Conservation (phyloP, 2,888 invertebrate genomes). For the Platycheirus albimanus region DNA sequence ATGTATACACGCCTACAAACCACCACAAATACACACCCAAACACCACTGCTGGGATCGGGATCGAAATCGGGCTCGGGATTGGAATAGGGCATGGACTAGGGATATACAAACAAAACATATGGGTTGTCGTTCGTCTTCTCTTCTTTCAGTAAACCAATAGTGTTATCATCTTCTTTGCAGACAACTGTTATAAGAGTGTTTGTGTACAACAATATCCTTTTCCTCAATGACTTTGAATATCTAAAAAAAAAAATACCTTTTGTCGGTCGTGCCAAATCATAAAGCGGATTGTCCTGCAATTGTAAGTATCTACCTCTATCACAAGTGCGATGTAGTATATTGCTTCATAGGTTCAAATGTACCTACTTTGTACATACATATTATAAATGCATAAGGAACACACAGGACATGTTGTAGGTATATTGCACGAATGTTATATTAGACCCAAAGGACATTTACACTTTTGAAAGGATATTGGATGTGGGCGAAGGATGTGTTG, state of each 20-base stretch:
- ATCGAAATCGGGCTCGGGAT: too few relatives aligned
- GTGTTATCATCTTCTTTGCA: constrained; percentile 45
- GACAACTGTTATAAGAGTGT: constrained; percentile 28
- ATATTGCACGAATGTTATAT: neutral
- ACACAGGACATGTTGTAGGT: neutral
- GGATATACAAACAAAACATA: too few relatives aligned
- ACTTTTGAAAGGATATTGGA: constrained; percentile 7
- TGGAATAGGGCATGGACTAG: too few relatives aligned
- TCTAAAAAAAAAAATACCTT: constrained; percentile 27
- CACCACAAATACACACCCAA: constrained; percentile 44
- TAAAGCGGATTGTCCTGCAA: constrained; percentile 44
- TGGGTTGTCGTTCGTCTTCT: constrained; percentile 12
- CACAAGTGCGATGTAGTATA: too few relatives aligned
- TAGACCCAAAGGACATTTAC: neutral
- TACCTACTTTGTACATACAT: neutral
- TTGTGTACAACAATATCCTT: constrained; percentile 37
- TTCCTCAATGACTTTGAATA: constrained; percentile 39
- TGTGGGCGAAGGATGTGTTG: constrained; percentile 15
- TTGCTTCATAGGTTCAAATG: neutral
- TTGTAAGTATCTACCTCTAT: constrained; percentile 39
- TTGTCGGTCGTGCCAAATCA: constrained; percentile 35
- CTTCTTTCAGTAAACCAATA: constrained; percentile 15
- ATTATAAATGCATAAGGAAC: neutral
- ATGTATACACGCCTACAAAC: constrained; percentile 63
- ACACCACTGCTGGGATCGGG: constrained; percentile 1